Base-by-base conservation (phyloP, 2,888 invertebrate species). In the Acronicta psi region DNA sequence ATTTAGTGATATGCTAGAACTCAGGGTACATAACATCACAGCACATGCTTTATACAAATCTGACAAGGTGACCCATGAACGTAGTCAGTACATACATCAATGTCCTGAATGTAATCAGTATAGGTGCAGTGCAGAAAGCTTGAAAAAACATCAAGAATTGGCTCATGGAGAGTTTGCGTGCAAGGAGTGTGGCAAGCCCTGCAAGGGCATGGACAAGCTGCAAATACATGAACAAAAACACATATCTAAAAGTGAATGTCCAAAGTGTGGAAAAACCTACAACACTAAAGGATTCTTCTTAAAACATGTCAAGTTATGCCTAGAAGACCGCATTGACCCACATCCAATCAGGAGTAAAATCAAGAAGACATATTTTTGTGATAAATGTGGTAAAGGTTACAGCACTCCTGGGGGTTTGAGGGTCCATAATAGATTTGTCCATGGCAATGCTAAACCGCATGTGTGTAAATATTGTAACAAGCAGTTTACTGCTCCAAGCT, bases 401-500 rank as follows among this genome's bases (percentile, higher is more conserved):
- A 90, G 90, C 62, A 91, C 92, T 2, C 74, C 84, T 0, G 93
- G 92, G 1, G 92, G 93, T 1, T 70, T 94, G 14, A 69, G 91
- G 44, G 93, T 93, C 0, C 93, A 94, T 45, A 77, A 86, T 40
- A 85, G 90, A 74, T 93, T 93, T 76, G 83, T 81, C 8, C 93
- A 93, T 72, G 92, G 87, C 0, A 83, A 90, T 78, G 93, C 91
- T 1, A 85, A 89, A 31, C 89, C 88, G 2, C 93, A 93, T 64
- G 69, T 86, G 5, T 93, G 93, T 62, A 75, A 85, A 13, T 79
- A 81, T 41, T 93, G 93, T 64, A 86, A 88, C 1, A 93, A 93
- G 60, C 81, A 88, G 40, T 93, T 93, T 43, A 92, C 92, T n/a
- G 93, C 93, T 37, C 92, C 92, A 0, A 93, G 93, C 61, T 91